Conservation (phyloP, 2,888 invertebrate genomes). For the Isotomurus palustris region DNA sequence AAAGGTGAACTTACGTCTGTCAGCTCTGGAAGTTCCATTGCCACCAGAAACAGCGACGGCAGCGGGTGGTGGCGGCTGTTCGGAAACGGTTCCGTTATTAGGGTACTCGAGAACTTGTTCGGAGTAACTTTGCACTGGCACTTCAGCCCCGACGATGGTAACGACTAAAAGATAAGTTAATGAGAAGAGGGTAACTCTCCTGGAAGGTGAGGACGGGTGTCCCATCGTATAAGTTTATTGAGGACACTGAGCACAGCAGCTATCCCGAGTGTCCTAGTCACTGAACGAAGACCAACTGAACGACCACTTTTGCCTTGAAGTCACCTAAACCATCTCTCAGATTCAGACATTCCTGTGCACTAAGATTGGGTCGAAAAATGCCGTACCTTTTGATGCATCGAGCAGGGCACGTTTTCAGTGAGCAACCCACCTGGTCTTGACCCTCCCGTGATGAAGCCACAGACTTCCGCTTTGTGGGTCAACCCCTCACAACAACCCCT, state of each 20-base stretch:
- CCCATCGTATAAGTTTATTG: conserved; percentile 23
- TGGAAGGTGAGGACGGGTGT: conserved; percentile 21
- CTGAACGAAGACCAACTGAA: conserved; percentile 28
- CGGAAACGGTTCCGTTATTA: conserved; percentile 28
- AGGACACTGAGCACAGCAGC: conserved; percentile 7
- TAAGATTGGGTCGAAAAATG: conserved; percentile 1
- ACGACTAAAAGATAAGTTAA: too few relatives aligned
- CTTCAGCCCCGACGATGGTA: conserved; percentile 23
- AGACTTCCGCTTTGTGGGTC: conserved; percentile 40
- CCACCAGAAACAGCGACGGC: conserved; percentile 29
- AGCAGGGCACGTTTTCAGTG: too few relatives aligned
- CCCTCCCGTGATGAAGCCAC: conserved; percentile 17
- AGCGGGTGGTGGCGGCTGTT: conserved; percentile 28
- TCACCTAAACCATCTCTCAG: conserved; percentile 12
- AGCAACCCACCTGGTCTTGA: conserved; percentile 10
- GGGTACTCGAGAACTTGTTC: conserved; percentile 31
- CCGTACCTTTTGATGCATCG: too few relatives aligned
- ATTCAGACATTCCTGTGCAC: neutral
- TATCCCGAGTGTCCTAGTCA: conserved; percentile 17
- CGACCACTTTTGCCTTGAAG: conserved; percentile 22
- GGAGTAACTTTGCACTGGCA: conserved; percentile 8
- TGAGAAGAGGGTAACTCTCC: conserved; percentile 24
- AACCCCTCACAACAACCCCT: conserved; percentile 10
- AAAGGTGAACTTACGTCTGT: conserved; percentile 39
- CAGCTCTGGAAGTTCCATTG: conserved; percentile 40